Evolutionary conservation across 2,797 vertebrate genomes (phyloP), one percentile per base, ranked within the genome.

Genomic region (Dicrostonyx torquatus): DNA sequence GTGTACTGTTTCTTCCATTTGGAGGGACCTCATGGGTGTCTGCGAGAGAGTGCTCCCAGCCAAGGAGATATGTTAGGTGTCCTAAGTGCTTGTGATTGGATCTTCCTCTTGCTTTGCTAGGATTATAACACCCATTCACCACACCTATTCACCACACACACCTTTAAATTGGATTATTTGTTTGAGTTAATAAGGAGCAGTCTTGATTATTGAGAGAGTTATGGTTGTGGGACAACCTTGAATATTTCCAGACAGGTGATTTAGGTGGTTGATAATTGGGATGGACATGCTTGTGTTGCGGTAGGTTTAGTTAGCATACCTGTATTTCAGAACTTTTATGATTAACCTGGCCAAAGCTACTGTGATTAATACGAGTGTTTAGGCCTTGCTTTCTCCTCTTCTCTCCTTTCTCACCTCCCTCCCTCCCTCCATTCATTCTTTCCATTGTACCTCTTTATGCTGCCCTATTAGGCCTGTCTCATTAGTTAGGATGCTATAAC

Each of bases 191-290:
- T 75, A 83, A 26, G 73, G 48, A 68, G 68, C 72, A 66, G n/a
- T 84, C 22, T 26, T 72, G 24, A 45, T 45, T 87, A 50, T 60
- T 92, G 64, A 96, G 26, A 66, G 73, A 95, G 60, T 72, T 55
- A 75, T 60, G 45, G 45, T 31, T 58, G 31, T 50, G 26, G 40
- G 89, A 11, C 45, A 80, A 8, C 53, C 10, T 14, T 68, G 88
- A 79, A 68, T 45, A 77, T 75, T 58, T 96, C 60, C 55, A 68
- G 14, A 64, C 45, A 90, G 37, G 6, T 95, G 87, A 87, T 62
- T 75, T 75, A 84, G 26, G 60, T 86, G 45, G 48, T 50, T 94
- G 76, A 83, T 87, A 70, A 22, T 9, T 55, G 62, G 26, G 91
- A 58, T 66, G 14, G 24, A 78, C 40, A 15, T 96, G 78, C 72